Evolutionary conservation across 1,140 invertebrate genomes (phyloP).

Genomic region (Caenorhabditis briggsae): DNA sequence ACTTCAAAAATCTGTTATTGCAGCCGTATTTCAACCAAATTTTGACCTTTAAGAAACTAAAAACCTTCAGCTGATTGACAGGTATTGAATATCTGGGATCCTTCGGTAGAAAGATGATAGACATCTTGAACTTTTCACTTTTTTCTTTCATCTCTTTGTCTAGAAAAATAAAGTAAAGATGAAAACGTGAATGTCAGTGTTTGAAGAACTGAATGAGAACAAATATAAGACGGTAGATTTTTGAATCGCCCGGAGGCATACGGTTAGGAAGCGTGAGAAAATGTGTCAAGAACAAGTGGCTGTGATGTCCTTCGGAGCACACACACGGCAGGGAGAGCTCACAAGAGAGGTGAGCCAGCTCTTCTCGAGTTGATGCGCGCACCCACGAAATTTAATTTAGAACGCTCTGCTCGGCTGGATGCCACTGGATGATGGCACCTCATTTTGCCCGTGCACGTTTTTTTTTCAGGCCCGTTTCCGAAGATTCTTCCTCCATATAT

Average conservation of each 20-base stretch:
- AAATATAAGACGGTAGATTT: not conserved
- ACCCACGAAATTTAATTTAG: conserved; percentile 54
- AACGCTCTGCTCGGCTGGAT: conserved; percentile 51
- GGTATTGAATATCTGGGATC: conserved; percentile 19
- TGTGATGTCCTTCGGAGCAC: conserved; percentile 8
- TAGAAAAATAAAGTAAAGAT: not conserved
- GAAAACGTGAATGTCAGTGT: not conserved
- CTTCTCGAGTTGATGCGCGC: conserved; percentile 45
- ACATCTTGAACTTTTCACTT: not conserved
- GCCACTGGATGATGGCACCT: conserved; percentile 52
- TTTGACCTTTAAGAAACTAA: too few species aligned
- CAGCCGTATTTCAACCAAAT: too few species aligned
- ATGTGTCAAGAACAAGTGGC: conserved; percentile 48
- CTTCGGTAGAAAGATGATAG: not conserved
- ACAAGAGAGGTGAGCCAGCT: conserved; percentile 46
- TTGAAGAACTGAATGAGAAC: not conserved
- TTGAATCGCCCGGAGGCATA: not conserved
- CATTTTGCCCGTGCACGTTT: conserved; percentile 27
- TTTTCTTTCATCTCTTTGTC: not conserved
- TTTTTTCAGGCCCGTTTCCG: not conserved
- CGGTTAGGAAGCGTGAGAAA: conserved; percentile 44
- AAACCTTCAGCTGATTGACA: conserved; percentile 14
- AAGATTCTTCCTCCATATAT: conserved; percentile 45
- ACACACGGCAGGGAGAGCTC: not conserved
- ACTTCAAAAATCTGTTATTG: too few species aligned